Evolutionary conservation across 2,113 vertebrate species (phyloP), one percentile per base, ranked within the genome.

Genomic region (Thermophis baileyi): DNA sequence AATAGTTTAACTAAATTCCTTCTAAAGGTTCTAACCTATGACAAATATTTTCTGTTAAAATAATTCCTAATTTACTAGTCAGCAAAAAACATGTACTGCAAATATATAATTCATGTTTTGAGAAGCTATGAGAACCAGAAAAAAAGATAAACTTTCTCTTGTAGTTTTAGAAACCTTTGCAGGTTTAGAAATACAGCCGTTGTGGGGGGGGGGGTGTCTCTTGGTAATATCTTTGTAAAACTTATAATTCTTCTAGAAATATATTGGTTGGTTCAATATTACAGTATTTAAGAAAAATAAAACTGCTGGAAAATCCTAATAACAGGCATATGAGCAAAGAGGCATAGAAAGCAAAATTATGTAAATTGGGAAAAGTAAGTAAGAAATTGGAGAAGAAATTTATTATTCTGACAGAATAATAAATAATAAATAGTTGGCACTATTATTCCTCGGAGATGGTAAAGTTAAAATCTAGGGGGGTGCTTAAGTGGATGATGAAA

Each of bases 51-150:
- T 54, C 30, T 57, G 20, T 81, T 53, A 90, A 85, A 89, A 14
- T 57, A 85, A 25, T 60, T 35, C 4, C 47, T 12, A 4, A 91
- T 51, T 9, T 0, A 87, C 57, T 0, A 89, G 2, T 3, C 20
- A 91, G 0, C 4, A 50, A 11, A 16, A 54, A 54, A 74, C 63
- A 0, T 0, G 0, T 0, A 0, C 54, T 89, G 51, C 40, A 47
- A 92, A 3, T 27, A 50, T 27, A 0, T 11, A 55, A 24, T 22
- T 0, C 49, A 90, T 11, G 0, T 0, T 49, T 16, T 44, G 49
- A 2, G 89, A 54, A 30, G 89, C 0, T 69, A 87, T 93, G 14
- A 94, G 90, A 94, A 93, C 93, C 46, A 85, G 94, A 27, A 69
- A n/a, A 54, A n/a, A 69, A 50, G 25, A 14, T 60, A 20, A 50